Conservation (phyloP, 2,888 invertebrate genomes). For the Steinernema hermaphroditum region DNA sequence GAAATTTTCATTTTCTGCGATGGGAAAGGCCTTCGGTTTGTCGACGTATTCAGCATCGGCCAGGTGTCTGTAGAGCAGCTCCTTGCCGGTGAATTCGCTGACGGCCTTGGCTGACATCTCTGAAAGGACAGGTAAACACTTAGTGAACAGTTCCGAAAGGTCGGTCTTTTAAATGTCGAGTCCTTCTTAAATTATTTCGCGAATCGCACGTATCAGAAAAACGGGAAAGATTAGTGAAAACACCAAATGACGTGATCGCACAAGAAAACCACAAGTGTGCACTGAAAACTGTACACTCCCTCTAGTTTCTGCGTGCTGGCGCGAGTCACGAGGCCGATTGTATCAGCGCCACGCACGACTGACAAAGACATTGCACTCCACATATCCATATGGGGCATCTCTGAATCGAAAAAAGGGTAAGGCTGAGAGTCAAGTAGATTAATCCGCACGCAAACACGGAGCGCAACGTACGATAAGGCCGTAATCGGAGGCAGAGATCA, state of each 20-base stretch:
- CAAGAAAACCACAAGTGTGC: neutral
- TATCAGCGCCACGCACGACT: neutral
- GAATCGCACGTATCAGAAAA: neutral
- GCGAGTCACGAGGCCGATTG: neutral
- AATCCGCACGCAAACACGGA: neutral
- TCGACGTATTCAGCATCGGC: constrained; percentile 48
- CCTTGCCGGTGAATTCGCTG: constrained; percentile 63
- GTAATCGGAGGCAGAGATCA: neutral
- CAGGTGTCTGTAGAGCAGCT: constrained; percentile 60
- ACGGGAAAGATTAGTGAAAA: neutral
- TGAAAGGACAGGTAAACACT: no score
- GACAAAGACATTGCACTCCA: neutral
- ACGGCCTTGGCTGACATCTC: constrained; percentile 65
- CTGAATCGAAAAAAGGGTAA: neutral
- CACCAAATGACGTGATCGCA: neutral
- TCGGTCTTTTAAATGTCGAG: neutral
- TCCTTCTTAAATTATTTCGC: neutral
- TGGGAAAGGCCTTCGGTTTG: constrained; percentile 54
- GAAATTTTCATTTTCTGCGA: constrained; percentile 54
- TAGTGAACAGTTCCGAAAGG: neutral
- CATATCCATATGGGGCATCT: neutral
- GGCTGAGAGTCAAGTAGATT: neutral
- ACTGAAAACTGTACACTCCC: neutral
- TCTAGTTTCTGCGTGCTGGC: neutral
- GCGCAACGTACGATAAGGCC: neutral